Conservation (phyloP, 2,113 vertebrate species). For the Paramisgurnus dabryanus region DNA sequence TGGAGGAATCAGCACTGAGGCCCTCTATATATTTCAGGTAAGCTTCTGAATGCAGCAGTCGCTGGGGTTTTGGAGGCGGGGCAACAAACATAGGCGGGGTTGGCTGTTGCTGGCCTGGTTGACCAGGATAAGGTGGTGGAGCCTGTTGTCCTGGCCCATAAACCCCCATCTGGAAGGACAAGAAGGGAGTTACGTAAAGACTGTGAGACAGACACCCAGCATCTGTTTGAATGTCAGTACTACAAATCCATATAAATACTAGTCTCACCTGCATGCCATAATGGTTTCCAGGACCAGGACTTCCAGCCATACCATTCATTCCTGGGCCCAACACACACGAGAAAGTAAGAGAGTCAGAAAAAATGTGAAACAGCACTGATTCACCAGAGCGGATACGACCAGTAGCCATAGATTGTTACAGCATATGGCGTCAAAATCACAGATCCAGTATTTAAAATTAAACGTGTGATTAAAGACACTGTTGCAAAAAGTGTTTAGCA, state of each 20-base stretch:
- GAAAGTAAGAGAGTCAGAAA: not conserved
- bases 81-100: slow-evolving; percentile 93
- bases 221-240: not conserved
- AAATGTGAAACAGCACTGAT: not conserved
- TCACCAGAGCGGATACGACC: no score
- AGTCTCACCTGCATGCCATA: slow-evolving; percentile 88
- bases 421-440: not conserved
- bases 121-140: slow-evolving; percentile 91
- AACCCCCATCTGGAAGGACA: slow-evolving; percentile 82
- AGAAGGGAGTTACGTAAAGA: slow-evolving; percentile 22
- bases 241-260: slow-evolving; percentile 1
- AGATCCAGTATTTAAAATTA: not conserved
- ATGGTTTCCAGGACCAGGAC: slow-evolving; percentile 82
- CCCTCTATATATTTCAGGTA: slow-evolving; percentile 98
- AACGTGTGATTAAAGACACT: not conserved
- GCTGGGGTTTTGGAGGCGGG: slow-evolving; percentile 94
- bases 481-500: not conserved
- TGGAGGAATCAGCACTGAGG: slow-evolving; percentile 87
- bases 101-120: slow-evolving; percentile 83
- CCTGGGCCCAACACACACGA: slow-evolving; percentile 90
- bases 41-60: slow-evolving; percentile 96
- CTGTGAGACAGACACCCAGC: not conserved
- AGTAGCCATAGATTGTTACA: not conserved
- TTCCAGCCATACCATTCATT: slow-evolving; percentile 88
- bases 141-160: slow-evolving; percentile 89